Conservation (phyloP, 2,888 invertebrate genomes). For the Acrobasis repandana region DNA sequence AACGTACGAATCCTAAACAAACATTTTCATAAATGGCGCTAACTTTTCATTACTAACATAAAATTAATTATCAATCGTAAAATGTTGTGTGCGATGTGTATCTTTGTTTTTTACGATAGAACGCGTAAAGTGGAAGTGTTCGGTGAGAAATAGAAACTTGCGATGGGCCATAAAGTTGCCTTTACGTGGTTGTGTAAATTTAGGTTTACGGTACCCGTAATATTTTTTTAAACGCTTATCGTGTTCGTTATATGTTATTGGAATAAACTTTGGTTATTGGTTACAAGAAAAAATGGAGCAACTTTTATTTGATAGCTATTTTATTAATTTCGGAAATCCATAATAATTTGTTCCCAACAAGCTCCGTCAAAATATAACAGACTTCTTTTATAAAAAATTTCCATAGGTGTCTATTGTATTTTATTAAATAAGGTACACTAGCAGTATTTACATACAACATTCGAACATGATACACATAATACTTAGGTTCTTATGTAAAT, state of each 20-base stretch:
- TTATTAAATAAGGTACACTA: too few species aligned
- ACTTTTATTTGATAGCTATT: too few species aligned
- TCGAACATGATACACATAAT: too few species aligned
- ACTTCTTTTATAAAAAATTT: too few species aligned
- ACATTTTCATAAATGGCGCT: neutral
- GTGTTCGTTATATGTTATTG: neutral
- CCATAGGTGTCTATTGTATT: too few species aligned
- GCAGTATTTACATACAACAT: too few species aligned
- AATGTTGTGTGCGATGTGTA: slow-evolving; percentile 36
- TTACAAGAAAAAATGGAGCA: too few species aligned
- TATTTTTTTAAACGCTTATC: slow-evolving; percentile 3
- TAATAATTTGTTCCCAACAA: too few species aligned
- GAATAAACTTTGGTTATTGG: too few species aligned
- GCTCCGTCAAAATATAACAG: too few species aligned
- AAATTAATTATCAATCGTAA: slow-evolving; percentile 34
- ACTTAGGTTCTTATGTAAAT: too few species aligned
- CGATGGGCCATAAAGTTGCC: slow-evolving; percentile 41
- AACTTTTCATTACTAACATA: slow-evolving; percentile 22
- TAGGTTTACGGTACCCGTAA: slow-evolving; percentile 8
- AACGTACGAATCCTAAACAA: neutral
- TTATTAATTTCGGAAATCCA: too few species aligned
- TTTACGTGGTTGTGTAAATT: slow-evolving; percentile 30
- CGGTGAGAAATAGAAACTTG: slow-evolving; percentile 44
- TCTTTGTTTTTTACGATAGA: slow-evolving; percentile 39
- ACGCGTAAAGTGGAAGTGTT: slow-evolving; percentile 34